Percentiles rank a stretch among this genome's conserved stretches.
Conservation (phyloP, 2,113 vertebrate species). For the Rhizomys pruinosus region DNA sequence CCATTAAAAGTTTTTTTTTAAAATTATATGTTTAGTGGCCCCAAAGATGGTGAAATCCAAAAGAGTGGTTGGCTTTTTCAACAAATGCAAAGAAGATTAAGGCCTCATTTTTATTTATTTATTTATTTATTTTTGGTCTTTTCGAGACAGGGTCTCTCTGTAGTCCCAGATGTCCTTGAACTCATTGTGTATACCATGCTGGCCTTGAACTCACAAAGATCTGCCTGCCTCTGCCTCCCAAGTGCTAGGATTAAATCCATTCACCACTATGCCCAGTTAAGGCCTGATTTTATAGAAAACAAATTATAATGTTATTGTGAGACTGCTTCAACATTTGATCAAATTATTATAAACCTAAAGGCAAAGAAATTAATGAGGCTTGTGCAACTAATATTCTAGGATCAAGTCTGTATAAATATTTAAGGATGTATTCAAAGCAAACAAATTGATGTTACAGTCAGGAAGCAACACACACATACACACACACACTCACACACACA, state of each 20-base stretch:
- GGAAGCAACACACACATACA: too few relatives aligned
- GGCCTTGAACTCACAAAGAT: too few relatives aligned
- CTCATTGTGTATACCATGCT: too few relatives aligned
- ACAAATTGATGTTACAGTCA: not conserved
- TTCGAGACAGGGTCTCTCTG: too few relatives aligned
- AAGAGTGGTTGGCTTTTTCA: not conserved
- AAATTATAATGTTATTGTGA: constrained; percentile 20
- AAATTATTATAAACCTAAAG: constrained; percentile 16
- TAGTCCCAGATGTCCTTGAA: too few relatives aligned
- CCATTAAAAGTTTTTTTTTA: constrained; percentile 1
- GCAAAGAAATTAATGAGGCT: constrained; percentile 38
- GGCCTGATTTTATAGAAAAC: not conserved
- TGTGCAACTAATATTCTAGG: not conserved
- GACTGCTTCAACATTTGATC: constrained; percentile 4
- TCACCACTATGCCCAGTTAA: too few relatives aligned
- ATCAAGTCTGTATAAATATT: not conserved
- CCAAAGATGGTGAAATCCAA: not conserved
- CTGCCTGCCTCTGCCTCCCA: too few relatives aligned
- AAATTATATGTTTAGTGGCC: not conserved
- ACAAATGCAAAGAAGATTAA: not conserved
- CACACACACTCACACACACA: too few relatives aligned
- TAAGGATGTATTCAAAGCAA: not conserved
- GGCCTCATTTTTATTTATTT: not conserved
- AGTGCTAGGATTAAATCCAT: too few relatives aligned
- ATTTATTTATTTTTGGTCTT: too few relatives aligned